Base-by-base conservation (phyloP, 2,888 invertebrate species). In the Apodemia zela region DNA sequence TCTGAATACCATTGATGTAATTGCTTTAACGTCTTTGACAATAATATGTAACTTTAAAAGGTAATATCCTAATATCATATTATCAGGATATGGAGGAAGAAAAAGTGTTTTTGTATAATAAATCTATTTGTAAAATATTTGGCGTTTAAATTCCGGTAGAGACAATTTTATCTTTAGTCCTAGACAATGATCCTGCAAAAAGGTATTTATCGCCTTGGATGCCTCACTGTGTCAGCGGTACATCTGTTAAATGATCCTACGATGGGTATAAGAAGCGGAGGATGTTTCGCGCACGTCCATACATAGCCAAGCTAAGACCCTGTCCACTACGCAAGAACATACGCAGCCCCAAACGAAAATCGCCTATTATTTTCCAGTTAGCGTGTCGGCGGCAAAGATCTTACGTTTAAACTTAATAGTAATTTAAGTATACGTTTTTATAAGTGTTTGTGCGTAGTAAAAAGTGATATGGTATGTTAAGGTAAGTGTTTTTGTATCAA, bases 281-380 rank as follows among this genome's bases (percentile, higher is more conserved):
- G 84, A 84, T 72, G 73, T 71, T 73, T 73, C 78, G 67, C 81
- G 83, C 82, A 81, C 79, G 74, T 79, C 79, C 87, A 86, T 79
- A 86, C 76, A 84, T 77, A 83, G 85, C 80, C 76, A 82, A 77
- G 78, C 73, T 73, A 78, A 89, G 86, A 87, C 89, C 90, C 90
- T 90, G 89, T 80, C 76, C 80, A 76, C 85, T 73, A 76, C 85
- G 84, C 90, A 90, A 91, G 90, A 90, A 90, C 89, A 80, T 75
- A 73, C 18, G 18, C 85, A 84, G 86, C 89, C 86, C 87, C 85
- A 81, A 78, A 65, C 78, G 79, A 80, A 82, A 84, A 73, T 76
- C 72, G 71, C 82, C 84, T 79, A 82, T 84, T 89, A 90, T 88
- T 87, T 84, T 80, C 79, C 29, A 29, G 25, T 51, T 29, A 57